Evolutionary conservation across 2,888 invertebrate genomes (phyloP), one percentile per base, ranked within the genome.

Genomic region (Plusia festucae): DNA sequence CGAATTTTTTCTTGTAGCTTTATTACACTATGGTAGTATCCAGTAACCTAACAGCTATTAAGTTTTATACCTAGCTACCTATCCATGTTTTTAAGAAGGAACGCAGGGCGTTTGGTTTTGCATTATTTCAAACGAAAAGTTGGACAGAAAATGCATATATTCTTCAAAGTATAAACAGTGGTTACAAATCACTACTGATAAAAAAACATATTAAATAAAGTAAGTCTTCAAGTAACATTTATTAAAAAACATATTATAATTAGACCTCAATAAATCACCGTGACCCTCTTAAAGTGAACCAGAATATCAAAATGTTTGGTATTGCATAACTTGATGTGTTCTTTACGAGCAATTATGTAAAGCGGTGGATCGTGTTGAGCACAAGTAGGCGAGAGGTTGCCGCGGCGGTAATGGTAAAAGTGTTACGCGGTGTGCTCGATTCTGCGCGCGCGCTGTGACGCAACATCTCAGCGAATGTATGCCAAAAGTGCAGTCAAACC

Each of bases 401-500:
- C 80, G 85, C 79, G 82, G 83, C 88, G 84, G 91, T 89, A 90
- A 91, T 90, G 90, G 93, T 92, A 93, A 92, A 93, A 94, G 93
- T 94, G 92, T 94, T 93, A 94, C 93, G 90, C 90, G 88, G 84
- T 88, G 93, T 88, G 88, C 93, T 87, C 91, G 89, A 90, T 92
- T 88, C 90, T n/a, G n/a, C 82, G 84, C 83, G 84, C 82, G 85
- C 82, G 82, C 81, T 76, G 76, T 92, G 90, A 93, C 90, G 93
- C 93, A 93, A 93, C 84, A 67, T 67, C 74, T 61, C 73, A 64
- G 88, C 91, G 89, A 93, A 94, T 94, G 92, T 95, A 90, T 94
- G 94, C 93, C 93, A 93, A 93, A 93, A 93, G 88, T 93, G 93
- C 94, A 94, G 87, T 84, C 87, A 83, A 91, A 89, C 90, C 91